Conservation (phyloP, 2,113 vertebrate genomes). For the Ovis aries region DNA sequence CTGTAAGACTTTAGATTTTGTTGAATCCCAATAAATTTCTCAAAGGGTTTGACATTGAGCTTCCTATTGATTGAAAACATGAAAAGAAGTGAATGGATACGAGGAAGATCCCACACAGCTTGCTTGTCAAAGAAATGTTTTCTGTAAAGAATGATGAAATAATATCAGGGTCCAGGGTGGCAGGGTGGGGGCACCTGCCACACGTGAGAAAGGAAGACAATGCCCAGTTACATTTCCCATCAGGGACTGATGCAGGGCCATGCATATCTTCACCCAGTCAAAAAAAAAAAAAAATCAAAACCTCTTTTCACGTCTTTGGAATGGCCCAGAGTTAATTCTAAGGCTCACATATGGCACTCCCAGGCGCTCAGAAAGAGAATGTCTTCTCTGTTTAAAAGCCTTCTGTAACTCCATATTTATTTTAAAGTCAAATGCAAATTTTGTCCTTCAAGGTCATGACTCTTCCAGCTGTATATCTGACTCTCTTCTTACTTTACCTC, state of each 20-base stretch:
- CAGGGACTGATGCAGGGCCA: background rate
- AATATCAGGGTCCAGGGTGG: background rate
- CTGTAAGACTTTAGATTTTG: slow-evolving; percentile 40
- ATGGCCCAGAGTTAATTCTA: background rate
- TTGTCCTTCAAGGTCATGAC: background rate
- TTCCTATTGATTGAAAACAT: slow-evolving; percentile 55
- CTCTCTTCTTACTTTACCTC: background rate
- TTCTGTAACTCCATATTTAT: background rate
- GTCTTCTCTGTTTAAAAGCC: background rate
- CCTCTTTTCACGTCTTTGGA: background rate
- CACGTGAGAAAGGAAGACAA: background rate
- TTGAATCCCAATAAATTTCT: slow-evolving; percentile 45
- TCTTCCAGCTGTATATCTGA: background rate
- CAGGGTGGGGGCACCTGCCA: background rate
- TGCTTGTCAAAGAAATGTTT: slow-evolving; percentile 18
- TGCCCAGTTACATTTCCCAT: background rate
- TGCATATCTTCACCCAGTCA: background rate
- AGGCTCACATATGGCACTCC: background rate
- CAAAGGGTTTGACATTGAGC: slow-evolving; percentile 53
- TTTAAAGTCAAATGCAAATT: background rate
- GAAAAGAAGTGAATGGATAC: slow-evolving; percentile 1
- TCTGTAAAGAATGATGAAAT: background rate
- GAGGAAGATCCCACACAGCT: background rate
- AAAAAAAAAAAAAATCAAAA: background rate
- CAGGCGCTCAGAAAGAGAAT: background rate